Base-by-base conservation (phyloP, 2,888 invertebrate species). In the Synergus laeviventris region DNA sequence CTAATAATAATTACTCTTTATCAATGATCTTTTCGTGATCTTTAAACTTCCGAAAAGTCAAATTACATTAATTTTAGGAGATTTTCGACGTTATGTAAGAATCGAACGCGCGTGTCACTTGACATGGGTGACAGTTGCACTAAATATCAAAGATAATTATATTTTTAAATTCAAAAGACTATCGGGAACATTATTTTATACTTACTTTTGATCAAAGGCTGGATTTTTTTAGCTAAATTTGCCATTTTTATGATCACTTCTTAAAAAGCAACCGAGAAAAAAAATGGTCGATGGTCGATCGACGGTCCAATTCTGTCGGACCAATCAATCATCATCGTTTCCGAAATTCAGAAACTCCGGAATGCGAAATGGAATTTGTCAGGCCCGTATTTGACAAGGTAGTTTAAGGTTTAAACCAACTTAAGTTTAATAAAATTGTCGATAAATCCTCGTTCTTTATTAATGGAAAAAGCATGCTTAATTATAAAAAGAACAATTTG, bases 191-290 rank as follows among this genome's bases (percentile, higher is more conserved):
- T 61, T 60, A 5, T 38, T 36, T 11, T 24, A 8, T 78, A 82
- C 84, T 70, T 80, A 87, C 87, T 78, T 83, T 83, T 85, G 4
- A 83, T 31, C 14, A 86, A 64, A 56, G 74, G 42, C 7, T 74
- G 11, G 9, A 79, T 61, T 82, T 84, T 84, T 73, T 75, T 76
- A 36, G 73, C 78, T 36, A 83, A 24, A 62, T 64, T 75, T 77
- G 85, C 78, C 85, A 85, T 82, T 85, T 84, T 79, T 83, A n/a
- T 38, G 39, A 39, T 11, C 21, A 39, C 36, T 62, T 62, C 18
- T 62, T 18, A 18, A 14, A 39, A 14, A 38, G 1, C 14, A 0
- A 38, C 11, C 21, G 7, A 38, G 14, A 42, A 64, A 64, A 42
- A 64, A n/a, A n/a, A n/a, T n/a, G n/a, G n/a, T n/a, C n/a, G n/a